phyloP scores from a whole-genome alignment of 1,140 invertebrate genomes.

The Frieseomelitta varia region DNA sequence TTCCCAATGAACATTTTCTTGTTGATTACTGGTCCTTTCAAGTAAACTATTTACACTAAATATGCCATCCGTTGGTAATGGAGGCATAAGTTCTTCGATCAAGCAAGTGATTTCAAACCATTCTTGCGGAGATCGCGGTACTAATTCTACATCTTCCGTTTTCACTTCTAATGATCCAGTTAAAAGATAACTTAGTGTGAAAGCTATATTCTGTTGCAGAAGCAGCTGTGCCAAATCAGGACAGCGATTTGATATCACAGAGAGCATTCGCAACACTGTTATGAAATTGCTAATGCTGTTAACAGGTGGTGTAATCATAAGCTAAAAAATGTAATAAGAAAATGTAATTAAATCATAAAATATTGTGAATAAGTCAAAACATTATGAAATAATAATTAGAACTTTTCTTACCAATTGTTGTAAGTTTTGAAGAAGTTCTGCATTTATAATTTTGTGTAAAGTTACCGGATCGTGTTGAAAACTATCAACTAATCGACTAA shows the following conservation, averaged over 20 bases:
- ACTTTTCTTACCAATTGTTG: slow-evolving; percentile 91
- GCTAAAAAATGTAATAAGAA: slow-evolving; percentile 79
- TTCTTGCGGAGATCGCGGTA: slow-evolving; percentile 95
- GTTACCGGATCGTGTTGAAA: slow-evolving; percentile 95
- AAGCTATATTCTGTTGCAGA: slow-evolving; percentile 96
- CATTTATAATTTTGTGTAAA: slow-evolving; percentile 97
- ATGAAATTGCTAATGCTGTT: slow-evolving; percentile 97
- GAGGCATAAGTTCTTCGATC: slow-evolving; percentile 97
- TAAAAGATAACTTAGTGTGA: slow-evolving; percentile 95
- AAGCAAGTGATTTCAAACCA: slow-evolving; percentile 97
- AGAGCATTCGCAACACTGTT: slow-evolving; percentile 96
- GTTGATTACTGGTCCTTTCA: slow-evolving; percentile 87
- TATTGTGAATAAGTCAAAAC: too few relatives aligned
- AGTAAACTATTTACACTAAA: slow-evolving; percentile 95
- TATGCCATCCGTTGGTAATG: slow-evolving; percentile 95
- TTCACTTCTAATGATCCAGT: slow-evolving; percentile 90
- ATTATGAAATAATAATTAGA: slow-evolving; percentile 8
- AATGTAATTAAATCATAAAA: background rate
- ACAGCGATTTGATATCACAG: slow-evolving; percentile 96
- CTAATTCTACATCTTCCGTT: slow-evolving; percentile 89
- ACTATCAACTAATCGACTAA: slow-evolving; percentile 97
- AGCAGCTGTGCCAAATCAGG: slow-evolving; percentile 95
- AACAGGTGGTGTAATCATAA: slow-evolving; percentile 95
- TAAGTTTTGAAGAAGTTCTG: slow-evolving; percentile 94
- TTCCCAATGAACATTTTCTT: slow-evolving; percentile 95